These are phyloP conservation scores for Melozone crissalis DNA, from an alignment of 2,113 vertebrate species.

Conservation along the genomic window DNA sequence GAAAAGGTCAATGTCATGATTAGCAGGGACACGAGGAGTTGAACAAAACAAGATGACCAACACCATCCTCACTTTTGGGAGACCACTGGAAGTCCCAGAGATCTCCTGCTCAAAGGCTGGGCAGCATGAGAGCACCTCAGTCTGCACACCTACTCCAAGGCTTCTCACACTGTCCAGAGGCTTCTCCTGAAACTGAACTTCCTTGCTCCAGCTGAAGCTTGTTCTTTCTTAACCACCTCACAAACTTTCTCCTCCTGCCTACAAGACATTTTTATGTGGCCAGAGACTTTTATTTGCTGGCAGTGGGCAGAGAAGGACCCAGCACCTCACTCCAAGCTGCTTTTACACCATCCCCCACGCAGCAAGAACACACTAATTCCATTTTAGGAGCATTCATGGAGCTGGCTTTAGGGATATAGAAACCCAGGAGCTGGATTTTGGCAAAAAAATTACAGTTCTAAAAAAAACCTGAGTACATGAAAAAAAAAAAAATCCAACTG, in stretches of 20 bases:
- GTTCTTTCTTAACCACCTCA: not conserved
- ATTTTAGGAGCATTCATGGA: not conserved
- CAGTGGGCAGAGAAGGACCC: not conserved
- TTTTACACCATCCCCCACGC: not conserved
- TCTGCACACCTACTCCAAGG: not conserved
- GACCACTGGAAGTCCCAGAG: not conserved
- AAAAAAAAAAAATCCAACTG: not conserved
- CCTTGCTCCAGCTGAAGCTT: not conserved
- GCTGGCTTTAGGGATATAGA: not conserved
- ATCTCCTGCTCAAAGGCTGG: not conserved
- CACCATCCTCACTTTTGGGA: not conserved
- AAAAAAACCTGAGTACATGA: not conserved
- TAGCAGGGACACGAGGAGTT: not conserved
- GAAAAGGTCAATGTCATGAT: not conserved
- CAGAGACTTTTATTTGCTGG: not conserved
- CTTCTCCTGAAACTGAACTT: too few species aligned
- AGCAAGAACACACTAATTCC: not conserved
- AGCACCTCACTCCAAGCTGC: not conserved
- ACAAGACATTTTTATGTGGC: not conserved
- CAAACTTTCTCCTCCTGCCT: not conserved
- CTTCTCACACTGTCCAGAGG: not conserved
- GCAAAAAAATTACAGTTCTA: not conserved
- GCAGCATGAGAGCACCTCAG: fast-evolving
- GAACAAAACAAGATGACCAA: not conserved
- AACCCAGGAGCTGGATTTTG: not conserved